Evolutionary conservation across 1,140 invertebrate genomes (phyloP), one percentile per base, ranked within the genome.

Genomic region (Drosophila cardini): DNA sequence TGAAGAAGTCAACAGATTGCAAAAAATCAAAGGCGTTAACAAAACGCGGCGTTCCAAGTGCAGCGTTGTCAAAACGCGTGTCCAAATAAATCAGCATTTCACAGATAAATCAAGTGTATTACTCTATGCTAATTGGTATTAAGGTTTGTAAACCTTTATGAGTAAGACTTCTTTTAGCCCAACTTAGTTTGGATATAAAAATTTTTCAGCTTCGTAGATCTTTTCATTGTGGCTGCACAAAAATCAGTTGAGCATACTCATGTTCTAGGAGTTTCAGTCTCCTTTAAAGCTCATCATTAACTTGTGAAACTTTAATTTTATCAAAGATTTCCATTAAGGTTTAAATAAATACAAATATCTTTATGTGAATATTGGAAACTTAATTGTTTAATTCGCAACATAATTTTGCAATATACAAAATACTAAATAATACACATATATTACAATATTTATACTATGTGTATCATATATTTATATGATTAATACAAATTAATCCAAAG

Each of bases 351-450:
- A 6, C 48, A 16, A 9, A 18, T 5, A 38, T 40, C 42, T 46
- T 63, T 16, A 46, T 30, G 34, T 32, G 30, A 48, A 63, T 77
- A 70, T 26, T 83, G 34, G 60, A 76, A 70, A 76, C 75, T 78
- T 62, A 76, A 58, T 26, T 70, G 11, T 84, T 85, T 85, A 85
- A 85, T 85, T 85, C 61, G 77, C 72, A 81, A 73, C 60, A 58
- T 56, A 57, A 57, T 73, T 73, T 62, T 71, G 74, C 56, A 74
- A 81, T 80, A 65, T 84, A 85, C 74, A 85, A 81, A 67, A 60
- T 61, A 73, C 79, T 78, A 70, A 72, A 53, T 65, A 81, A 64
- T 55, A 75, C 62, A 78, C 76, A 85, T 75, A 75, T 45, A 55
- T 69, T 80, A 62, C 52, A 75, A 56, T 72, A 46, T 58, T 52